Evolutionary conservation across 2,797 vertebrate genomes (phyloP), one percentile per base, ranked within the genome.

Genomic region (Emydoidea blandingii): DNA sequence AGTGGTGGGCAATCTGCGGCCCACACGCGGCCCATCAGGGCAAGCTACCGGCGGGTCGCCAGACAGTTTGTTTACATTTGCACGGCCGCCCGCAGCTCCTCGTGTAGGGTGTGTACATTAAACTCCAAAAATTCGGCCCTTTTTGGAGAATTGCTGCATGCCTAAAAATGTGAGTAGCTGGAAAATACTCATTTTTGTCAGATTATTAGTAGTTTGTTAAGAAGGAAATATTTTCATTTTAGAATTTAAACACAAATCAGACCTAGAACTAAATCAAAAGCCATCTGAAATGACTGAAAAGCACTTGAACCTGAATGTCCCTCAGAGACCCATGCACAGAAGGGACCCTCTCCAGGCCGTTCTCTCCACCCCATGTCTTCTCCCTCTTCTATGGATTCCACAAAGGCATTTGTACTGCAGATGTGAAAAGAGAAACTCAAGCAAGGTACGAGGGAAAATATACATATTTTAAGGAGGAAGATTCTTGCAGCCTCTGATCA

Each of bases 141-240:
- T 72, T 68, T 37, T 72, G 34, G 19, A 72, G 65, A 72, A 41
- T 41, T 72, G n/a, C 65, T 72, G 19, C n/a, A 72, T 23, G 10
- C n/a, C 65, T 72, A 41, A 37, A 41, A 90, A 96, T 88, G 31
- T 82, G 91, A 86, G 91, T 83, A 88, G 80, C 54, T 95, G 92
- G 80, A 86, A 96, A 94, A 84, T 37, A 88, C 47, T 93, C 49
- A 76, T 91, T 95, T 92, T 95, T 91, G 92, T 89, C 89, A 92
- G 90, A 88, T 80, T 89, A 80, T 93, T 88, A 96, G 94, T 96
- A 96, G 96, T 49, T 92, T 94, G 80, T 89, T 95, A 78, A 8
- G 68, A 92, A 94, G 57, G 88, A 94, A 94, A 87, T 83, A 59
- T 95, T 97, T 96, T 96, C 34, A 82, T 91, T 95, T 96, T 85